Evolutionary conservation across 2,888 invertebrate species (phyloP).

Genomic region (Cryptocephalus moraei): DNA sequence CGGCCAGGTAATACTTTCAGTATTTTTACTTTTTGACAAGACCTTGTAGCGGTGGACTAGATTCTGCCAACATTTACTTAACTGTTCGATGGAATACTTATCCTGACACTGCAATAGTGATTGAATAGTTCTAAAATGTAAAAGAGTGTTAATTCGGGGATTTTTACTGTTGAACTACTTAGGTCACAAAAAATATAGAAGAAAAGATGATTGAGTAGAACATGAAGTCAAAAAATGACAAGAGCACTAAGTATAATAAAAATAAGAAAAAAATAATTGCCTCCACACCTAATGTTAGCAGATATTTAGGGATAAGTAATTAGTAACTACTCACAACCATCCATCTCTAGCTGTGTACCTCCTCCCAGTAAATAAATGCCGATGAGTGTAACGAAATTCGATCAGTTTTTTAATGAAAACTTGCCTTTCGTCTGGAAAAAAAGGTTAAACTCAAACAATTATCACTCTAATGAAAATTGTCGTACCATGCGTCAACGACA

Average conservation of each 20-base stretch:
- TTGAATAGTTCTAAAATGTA: conserved; percentile 17
- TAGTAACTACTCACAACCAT: conserved; percentile 21
- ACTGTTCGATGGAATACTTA: conserved; percentile 20
- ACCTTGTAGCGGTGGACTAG: conserved; percentile 21
- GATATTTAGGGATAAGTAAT: background rate
- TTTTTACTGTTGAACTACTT: background rate
- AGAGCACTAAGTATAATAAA: background rate
- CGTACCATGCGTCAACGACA: too few species aligned
- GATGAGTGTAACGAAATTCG: conserved; percentile 17
- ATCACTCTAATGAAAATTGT: too few species aligned
- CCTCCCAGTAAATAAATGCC: conserved; percentile 22
- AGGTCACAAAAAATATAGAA: background rate
- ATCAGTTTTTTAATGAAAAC: conserved; percentile 21
- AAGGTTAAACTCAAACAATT: too few species aligned
- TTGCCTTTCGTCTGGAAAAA: conserved; percentile 16
- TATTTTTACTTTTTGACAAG: conserved; percentile 15
- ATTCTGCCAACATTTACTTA: conserved; percentile 25
- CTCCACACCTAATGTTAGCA: too few species aligned
- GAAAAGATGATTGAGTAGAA: too few species aligned
- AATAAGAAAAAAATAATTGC: background rate
- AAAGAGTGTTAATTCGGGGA: background rate
- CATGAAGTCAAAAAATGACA: background rate
- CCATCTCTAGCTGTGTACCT: conserved; percentile 23
- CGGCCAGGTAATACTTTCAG: conserved; percentile 20
- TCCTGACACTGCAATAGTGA: conserved; percentile 20